Evolutionary conservation across 2,888 invertebrate species (phyloP).

Genomic region (Euzetes globulus): DNA sequence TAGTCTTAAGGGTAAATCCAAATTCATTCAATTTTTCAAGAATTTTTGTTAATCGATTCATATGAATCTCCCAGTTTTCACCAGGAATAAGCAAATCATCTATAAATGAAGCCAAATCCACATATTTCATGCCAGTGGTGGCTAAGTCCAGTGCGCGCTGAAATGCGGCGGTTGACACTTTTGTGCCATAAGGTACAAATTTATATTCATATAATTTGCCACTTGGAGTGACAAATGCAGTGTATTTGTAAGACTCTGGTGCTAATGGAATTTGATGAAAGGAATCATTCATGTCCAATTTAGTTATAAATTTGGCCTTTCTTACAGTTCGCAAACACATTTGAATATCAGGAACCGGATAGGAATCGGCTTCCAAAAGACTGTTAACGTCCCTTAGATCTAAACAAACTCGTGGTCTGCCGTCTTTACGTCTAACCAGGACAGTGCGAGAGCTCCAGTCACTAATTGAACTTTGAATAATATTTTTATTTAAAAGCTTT

Average conservation of each 20-base stretch:
- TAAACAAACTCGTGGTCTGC: not conserved
- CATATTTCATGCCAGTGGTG: not conserved
- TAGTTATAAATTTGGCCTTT: not conserved
- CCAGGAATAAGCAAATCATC: not conserved
- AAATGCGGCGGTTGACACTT: not conserved
- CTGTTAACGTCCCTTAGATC: not conserved
- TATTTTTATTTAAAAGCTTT: not conserved
- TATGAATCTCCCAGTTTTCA: not conserved
- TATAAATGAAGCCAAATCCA: not conserved
- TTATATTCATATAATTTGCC: slow-evolving; percentile 10
- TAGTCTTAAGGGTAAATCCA: not conserved
- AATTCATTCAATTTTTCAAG: not conserved
- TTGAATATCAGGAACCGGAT: slow-evolving; percentile 4
- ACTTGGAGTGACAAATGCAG: not conserved
- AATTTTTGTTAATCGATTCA: not conserved
- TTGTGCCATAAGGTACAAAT: not conserved
- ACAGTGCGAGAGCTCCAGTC: not conserved
- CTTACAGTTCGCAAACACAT: not conserved
- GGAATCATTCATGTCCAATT: not conserved
- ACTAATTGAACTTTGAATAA: not conserved
- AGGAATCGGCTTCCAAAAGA: not conserved
- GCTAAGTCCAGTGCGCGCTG: not conserved
- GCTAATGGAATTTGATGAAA: not conserved
- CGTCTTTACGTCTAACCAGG: not conserved
- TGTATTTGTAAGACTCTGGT: not conserved